These are phyloP conservation scores for Molossus molossus DNA, from an alignment of 2,797 vertebrate genomes.

Conservation along the genomic window DNA sequence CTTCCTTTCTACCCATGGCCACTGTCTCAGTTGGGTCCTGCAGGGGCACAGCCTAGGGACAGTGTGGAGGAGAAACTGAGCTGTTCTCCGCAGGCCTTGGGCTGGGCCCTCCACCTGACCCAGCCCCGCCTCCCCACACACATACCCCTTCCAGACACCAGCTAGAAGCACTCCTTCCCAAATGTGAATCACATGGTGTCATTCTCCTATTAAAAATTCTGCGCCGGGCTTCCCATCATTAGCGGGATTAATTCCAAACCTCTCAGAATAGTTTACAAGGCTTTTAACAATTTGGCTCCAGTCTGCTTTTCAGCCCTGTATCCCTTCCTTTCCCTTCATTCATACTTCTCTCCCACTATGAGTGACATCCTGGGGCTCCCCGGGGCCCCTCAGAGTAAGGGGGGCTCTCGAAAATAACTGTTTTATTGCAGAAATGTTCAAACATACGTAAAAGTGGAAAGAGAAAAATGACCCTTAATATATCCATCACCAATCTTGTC, in stretches of 20 bases:
- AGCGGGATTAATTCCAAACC: neutral
- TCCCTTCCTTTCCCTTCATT: neutral
- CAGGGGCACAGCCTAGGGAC: neutral
- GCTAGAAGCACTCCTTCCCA: neutral
- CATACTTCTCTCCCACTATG: neutral
- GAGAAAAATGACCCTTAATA: fast-evolving
- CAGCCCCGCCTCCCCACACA: neutral
- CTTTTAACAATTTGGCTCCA: neutral
- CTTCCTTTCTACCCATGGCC: neutral
- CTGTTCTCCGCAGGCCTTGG: neutral
- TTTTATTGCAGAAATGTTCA: neutral
- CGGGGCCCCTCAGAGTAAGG: neutral
- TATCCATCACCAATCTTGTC: neutral
- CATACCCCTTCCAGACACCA: neutral
- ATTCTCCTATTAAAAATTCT: neutral
- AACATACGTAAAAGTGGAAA: neutral
- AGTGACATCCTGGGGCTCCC: neutral
- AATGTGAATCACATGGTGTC: neutral
- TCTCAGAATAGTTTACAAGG: neutral
- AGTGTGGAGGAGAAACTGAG: neutral
- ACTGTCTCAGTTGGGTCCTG: neutral
- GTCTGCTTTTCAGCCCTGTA: neutral
- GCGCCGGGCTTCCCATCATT: neutral
- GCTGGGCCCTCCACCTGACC: neutral
- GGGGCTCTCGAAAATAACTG: neutral